These are phyloP conservation scores for Lamellibrachia luymesi DNA, from an alignment of 1,140 invertebrate species.

Conservation along the genomic window DNA sequence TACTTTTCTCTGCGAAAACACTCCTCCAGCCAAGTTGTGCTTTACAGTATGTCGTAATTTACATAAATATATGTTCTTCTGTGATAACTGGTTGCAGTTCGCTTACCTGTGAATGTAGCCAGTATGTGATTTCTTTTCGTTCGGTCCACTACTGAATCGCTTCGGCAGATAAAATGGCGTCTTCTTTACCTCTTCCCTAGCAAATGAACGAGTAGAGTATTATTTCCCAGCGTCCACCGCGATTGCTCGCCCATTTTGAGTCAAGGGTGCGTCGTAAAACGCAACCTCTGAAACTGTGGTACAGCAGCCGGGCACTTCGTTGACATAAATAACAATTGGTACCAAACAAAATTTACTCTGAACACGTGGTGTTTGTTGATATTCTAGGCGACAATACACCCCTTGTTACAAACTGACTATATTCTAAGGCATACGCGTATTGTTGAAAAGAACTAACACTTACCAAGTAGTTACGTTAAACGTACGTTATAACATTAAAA, in stretches of 20 bases:
- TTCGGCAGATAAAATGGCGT: neutral
- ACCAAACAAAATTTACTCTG: constrained; percentile 1
- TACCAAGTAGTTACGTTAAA: neutral
- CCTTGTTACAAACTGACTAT: neutral
- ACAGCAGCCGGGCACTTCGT: neutral
- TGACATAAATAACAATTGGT: constrained; percentile 5
- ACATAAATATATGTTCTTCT: neutral
- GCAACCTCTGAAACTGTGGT: neutral
- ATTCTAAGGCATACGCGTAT: neutral
- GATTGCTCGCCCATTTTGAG: neutral
- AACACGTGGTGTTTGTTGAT: constrained; percentile 4
- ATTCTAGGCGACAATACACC: neutral
- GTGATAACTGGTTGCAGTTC: neutral
- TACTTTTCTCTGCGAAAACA: neutral
- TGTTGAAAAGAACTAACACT: neutral
- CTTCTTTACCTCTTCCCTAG: neutral
- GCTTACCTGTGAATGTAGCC: neutral
- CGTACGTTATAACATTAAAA: neutral
- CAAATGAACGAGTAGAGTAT: neutral
- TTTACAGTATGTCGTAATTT: neutral
- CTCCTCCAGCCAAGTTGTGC: neutral
- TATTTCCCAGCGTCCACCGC: neutral
- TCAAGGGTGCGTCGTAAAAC: neutral
- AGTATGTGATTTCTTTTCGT: neutral
- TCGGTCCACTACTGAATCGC: neutral